Evolutionary conservation across 2,797 vertebrate species (phyloP), one percentile per base, ranked within the genome.

Genomic region (Furcifer pardalis): DNA sequence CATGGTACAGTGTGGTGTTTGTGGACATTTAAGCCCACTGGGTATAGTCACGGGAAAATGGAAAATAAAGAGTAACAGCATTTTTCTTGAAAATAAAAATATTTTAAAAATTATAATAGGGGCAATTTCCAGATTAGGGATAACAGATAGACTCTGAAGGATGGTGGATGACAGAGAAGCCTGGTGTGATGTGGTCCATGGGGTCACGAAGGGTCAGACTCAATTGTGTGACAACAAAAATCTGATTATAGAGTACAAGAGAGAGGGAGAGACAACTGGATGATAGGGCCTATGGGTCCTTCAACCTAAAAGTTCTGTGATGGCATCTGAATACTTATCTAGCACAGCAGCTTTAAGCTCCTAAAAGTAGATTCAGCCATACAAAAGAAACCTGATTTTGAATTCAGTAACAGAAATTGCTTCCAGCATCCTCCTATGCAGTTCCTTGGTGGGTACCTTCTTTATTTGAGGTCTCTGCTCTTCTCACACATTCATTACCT

Each of bases 361-460:
- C 77, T 60, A 83, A 81, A 86, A 4, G 62, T 35, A 84, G n/a
- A 78, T 59, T 71, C 84, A 46, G 80, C 52, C 35, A 86, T 30
- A 37, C 68, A 3, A 40, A 63, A 74, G 5, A 42, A 27, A 84
- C 37, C 42, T 52, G 68, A 86, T 83, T 85, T 74, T 49, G 4
- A 2, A 90, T 85, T 91, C 76, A 84, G 79, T 72, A 74, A 69
- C 35, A 90, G 77, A 88, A 86, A 89, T 83, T 75, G 74, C 81
- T 90, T 89, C 32, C 69, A 91, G 7, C 35, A 17, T 44, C 19
- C 68, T 82, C 27, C 66, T 72, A 15, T 72, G 19, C 62, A 27
- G 25, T 80, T 83, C 25, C 30, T 85, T 59, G 62, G 12, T 85
- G 52, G 69, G 10, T 12, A 86, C 4, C 8, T 86, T 42, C 65